Evolutionary conservation across 2,113 vertebrate genomes (phyloP).

Genomic region (Ibidorhyncha struthersii): DNA sequence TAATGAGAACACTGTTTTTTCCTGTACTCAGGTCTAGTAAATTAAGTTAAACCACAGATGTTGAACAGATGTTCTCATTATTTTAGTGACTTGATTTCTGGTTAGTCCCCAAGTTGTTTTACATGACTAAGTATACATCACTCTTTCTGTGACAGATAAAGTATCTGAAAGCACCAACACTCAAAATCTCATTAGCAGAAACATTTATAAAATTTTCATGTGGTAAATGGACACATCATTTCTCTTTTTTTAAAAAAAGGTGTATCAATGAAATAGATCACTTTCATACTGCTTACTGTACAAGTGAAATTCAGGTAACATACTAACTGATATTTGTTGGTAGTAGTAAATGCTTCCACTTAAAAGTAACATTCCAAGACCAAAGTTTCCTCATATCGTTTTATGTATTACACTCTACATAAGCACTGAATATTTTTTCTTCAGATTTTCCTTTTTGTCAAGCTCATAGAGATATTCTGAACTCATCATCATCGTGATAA

Average conservation of each 20-base stretch:
- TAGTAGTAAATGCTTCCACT: background rate
- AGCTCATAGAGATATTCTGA: background rate
- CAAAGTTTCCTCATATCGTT: background rate
- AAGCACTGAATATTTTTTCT: background rate
- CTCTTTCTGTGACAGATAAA: slow-evolving; percentile 5
- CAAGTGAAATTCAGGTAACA: background rate
- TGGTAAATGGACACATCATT: background rate
- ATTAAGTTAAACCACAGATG: slow-evolving; percentile 37
- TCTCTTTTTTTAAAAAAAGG: background rate
- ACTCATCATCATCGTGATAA: background rate
- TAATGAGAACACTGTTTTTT: background rate
- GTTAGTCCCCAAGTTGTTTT: slow-evolving; percentile 22
- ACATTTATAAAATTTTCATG: background rate
- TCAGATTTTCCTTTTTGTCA: background rate
- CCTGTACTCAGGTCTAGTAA: background rate
- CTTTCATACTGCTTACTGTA: background rate
- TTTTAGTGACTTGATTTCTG: slow-evolving; percentile 43
- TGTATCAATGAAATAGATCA: background rate
- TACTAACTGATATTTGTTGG: background rate
- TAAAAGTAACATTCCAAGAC: background rate
- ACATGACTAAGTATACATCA: slow-evolving; percentile 1
- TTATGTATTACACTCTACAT: background rate
- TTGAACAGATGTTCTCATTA: slow-evolving; percentile 45
- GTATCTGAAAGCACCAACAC: background rate
- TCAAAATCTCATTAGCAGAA: slow-evolving; percentile 22